Evolutionary conservation across 64 coral and sea anemone species (phyloP).

Genomic region (Exaiptasia diaphana): DNA sequence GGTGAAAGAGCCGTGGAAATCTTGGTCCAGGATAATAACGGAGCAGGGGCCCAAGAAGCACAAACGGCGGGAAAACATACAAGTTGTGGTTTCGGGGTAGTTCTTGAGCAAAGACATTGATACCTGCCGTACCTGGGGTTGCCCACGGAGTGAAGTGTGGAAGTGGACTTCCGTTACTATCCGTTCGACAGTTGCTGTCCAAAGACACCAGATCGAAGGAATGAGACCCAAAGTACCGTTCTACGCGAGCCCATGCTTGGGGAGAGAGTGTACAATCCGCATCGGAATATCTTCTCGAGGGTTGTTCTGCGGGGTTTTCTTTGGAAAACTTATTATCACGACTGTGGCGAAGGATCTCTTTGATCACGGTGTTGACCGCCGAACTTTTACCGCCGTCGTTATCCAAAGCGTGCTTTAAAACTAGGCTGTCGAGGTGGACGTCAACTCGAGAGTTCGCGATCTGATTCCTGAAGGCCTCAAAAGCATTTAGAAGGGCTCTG

Average conservation of each 20-base stretch:
- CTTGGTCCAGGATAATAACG: not conserved
- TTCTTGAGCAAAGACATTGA: conserved; percentile 4
- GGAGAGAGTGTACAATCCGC: conserved; percentile 16
- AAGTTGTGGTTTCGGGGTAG: not conserved
- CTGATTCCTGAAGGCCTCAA: not conserved
- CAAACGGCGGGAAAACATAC: conserved; percentile 51
- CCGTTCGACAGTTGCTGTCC: conserved; percentile 30
- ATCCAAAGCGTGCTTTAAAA: not conserved
- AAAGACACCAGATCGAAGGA: conserved; percentile 36
- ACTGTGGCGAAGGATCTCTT: not conserved
- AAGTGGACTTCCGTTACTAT: not conserved
- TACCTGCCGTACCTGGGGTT: not conserved
- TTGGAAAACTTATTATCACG: conserved; percentile 29
- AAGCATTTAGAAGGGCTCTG: not conserved
- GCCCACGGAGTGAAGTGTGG: conserved; percentile 26
- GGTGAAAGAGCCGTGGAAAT: conserved; percentile 13
- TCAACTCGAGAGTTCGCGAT: conserved; percentile 21
- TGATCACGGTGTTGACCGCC: conserved; percentile 1
- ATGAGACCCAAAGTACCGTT: conserved; percentile 22
- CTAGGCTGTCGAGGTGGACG: not conserved
- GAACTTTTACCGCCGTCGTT: conserved; percentile 26
- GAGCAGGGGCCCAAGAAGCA: conserved; percentile 18
- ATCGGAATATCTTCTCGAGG: not conserved
- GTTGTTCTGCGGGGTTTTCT: not conserved
- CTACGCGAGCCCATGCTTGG: not conserved